Base-by-base conservation (phyloP, 2,113 vertebrate species). In the Odontesthes bonariensis region DNA sequence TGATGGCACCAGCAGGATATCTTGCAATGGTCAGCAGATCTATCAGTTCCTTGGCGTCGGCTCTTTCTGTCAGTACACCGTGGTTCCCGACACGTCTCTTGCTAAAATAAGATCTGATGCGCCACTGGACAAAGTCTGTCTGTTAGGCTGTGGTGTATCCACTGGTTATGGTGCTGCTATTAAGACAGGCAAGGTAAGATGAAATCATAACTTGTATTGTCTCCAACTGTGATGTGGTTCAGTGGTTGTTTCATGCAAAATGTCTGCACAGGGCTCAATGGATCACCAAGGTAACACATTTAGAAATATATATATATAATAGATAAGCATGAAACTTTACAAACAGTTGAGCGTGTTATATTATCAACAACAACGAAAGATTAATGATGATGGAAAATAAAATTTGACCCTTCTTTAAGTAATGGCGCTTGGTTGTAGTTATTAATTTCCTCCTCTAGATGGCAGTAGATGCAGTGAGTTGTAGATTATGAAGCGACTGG, bases 31-130 rank as follows among this genome's bases (percentile, higher is more conserved):
- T 7, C 86, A 87, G 57, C 84, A 86, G 54, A 17, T 90, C 9
- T 88, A 72, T 59, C 90, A 91, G 76, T 91, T 85, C 69, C 69
- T 90, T 0, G 88, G 90, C 0, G 32, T 87, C 61, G 60, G 82
- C 13, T 78, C 89, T 32, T 87, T 91, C 71, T 86, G 68, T 53
- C 86, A 89, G 72, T 91, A 85, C 82, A 91, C 86, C 0, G 88
- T 91, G 54, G 82, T 89, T 5, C 49, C 86, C 0, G 89, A 91
- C 16, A 77, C 55, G 6, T 87, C 84, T 0, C 59, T 91, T 1
- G 58, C 86, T 1, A 91, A 86, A 62, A 86, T 91, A 75, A 64
- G 46, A 20, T 0, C 0, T 0, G 58, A 82, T 12, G 89, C 87
- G 5, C 87, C 83, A 0, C 60, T 91, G 38, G 68, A 88, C 13